Evolutionary conservation across 2,797 vertebrate genomes (phyloP).

Genomic region (Danio kyathit): DNA sequence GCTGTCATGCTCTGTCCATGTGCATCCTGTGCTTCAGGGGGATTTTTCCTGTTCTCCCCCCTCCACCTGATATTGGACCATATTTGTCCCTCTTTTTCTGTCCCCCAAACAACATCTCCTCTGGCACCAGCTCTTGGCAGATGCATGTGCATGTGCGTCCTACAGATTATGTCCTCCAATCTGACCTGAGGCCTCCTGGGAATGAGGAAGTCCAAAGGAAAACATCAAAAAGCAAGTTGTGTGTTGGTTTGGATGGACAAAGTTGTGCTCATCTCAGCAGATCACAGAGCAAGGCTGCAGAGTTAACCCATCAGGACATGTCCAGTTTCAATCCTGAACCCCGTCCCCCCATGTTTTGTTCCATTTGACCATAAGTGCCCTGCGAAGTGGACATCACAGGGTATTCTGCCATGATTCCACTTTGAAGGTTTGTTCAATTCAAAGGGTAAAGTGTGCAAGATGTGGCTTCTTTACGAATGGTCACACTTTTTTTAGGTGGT

Average conservation of each 20-base stretch:
- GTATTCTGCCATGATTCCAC: no score
- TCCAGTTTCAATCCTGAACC: not conserved
- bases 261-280: slow-evolving; percentile 2
- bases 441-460: no score
- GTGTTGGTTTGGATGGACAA: not conserved
- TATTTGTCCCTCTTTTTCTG: not conserved
- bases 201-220: slow-evolving; percentile 14
- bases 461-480: no score
- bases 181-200: not conserved
- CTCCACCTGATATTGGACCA: not conserved
- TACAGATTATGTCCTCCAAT: not conserved
- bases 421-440: no score
- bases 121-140: slow-evolving; percentile 7
- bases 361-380: no score
- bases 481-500: no score
- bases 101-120: slow-evolving; percentile 13
- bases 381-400: no score
- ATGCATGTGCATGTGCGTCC: not conserved
- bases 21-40: slow-evolving; percentile 81
- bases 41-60: slow-evolving; percentile 20
- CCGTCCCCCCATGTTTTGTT: no score
- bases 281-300: not conserved
- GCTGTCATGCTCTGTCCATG: slow-evolving; percentile 76
- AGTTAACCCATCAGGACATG: not conserved
- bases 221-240: not conserved